A percentile compares a stretch with the other conserved stretches of the same genome.
These are phyloP conservation scores for Zygaena filipendulae DNA, from an alignment of 2,888 invertebrate species.

Conservation along the genomic window DNA sequence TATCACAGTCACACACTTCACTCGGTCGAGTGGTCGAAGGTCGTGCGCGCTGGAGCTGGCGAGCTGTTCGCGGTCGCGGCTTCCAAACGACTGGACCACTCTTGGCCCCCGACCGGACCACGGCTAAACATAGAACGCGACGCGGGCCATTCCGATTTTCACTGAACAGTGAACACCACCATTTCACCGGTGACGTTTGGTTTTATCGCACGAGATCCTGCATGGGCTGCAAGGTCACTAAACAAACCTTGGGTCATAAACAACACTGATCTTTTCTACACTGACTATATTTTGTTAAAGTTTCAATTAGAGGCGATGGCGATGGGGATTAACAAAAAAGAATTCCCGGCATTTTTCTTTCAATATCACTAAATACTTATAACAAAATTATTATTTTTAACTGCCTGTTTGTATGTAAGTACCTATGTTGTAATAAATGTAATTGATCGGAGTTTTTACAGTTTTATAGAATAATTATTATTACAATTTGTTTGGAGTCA, in stretches of 20 bases:
- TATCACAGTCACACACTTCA: slow-evolving; percentile 64
- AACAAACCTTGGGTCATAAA: slow-evolving; percentile 42
- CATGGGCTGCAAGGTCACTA: slow-evolving; percentile 45
- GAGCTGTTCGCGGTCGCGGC: slow-evolving; percentile 60
- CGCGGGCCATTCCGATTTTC: slow-evolving; percentile 23
- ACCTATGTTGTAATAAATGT: too few species aligned
- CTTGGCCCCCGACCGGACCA: slow-evolving; percentile 28
- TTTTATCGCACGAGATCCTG: slow-evolving; percentile 27
- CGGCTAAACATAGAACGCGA: slow-evolving; percentile 49
- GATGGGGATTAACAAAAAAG: too few species aligned
- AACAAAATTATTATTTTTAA: too few species aligned
- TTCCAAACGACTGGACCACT: slow-evolving; percentile 54
- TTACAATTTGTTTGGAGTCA: too few species aligned
- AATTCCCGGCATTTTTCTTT: too few species aligned
- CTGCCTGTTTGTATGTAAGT: too few species aligned
- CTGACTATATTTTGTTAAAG: too few species aligned
- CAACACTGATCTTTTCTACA: slow-evolving; percentile 10
- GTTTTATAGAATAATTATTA: too few species aligned
- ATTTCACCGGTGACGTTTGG: slow-evolving; percentile 37
- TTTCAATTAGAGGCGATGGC: too few species aligned
- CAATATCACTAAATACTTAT: too few species aligned
- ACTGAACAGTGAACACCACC: slow-evolving; percentile 31
- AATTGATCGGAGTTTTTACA: too few species aligned
- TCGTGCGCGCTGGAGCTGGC: slow-evolving; percentile 53
- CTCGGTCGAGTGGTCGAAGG: slow-evolving; percentile 60